Evolutionary conservation across 2,888 invertebrate species (phyloP), one percentile per base, ranked within the genome.

Genomic region (Meteorus colon): DNA sequence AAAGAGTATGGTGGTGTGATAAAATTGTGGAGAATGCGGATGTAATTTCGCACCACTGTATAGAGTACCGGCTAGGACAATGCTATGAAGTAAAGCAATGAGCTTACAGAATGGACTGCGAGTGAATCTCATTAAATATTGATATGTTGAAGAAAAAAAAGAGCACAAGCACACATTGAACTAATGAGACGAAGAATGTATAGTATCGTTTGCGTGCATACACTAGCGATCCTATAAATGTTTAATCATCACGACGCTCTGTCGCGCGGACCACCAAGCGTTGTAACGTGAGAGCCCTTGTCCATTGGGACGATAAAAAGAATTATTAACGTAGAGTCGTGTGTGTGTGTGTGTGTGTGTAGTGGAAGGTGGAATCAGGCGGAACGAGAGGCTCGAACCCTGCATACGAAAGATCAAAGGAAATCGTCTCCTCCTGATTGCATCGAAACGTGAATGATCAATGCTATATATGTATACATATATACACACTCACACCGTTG

Each of bases 241-340:
- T 79, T 79, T 79, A 77, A 79, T 77, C 76, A 73, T 76, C 77
- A 76, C 73, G 79, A 74, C 72, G 65, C 72, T 63, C 74, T 73
- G 79, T 71, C 72, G 65, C 74, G 48, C 74, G 34, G 29, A 48
- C 29, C 62, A 63, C 70, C 68, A 55, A 34, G 45, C 70, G 34
- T 68, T 34, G 27, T 68, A 59, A 41, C 34, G 59, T 37, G 55
- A 63, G 29, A 63, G 48, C 37, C 37, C 62, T 73, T 60, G 70
- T 24, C 55, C 67, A 71, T 45, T 41, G 45, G 77, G 72, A 78
- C 74, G 81, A 81, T 84, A 86, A 84, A 86, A 86, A 84, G 84
- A 87, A 87, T 86, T 84, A 86, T 86, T 85, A 82, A 86, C 80
- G 73, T 66, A 78, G 80, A 81, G 80, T 76, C 73, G 74, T 77